Percentiles rank a stretch among this genome's conserved stretches.
Evolutionary conservation across 2,797 vertebrate genomes (phyloP).

Genomic region (Sciaenops ocellatus): DNA sequence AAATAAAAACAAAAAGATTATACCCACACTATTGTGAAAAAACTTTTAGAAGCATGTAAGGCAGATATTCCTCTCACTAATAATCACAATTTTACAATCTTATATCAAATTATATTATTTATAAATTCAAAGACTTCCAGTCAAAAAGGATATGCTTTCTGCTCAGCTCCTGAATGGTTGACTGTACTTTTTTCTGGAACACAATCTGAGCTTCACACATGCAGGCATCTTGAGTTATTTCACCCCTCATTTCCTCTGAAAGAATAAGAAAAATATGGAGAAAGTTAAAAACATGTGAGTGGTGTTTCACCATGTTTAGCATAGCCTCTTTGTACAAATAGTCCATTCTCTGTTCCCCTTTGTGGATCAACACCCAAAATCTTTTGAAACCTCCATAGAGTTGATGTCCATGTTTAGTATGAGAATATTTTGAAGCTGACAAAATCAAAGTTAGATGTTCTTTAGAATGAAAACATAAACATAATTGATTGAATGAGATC

Average conservation of each 20-base stretch:
- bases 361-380: not conserved
- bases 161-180: conserved; percentile 88
- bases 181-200: conserved; percentile 91
- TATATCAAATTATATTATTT: too few relatives aligned
- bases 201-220: conserved; percentile 92
- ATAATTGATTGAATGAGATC: conserved; percentile 17
- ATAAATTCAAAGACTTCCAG: not conserved
- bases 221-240: conserved; percentile 88
- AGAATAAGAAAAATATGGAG: conserved; percentile 25
- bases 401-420: not conserved
- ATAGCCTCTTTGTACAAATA: not conserved
- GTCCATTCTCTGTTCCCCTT: not conserved
- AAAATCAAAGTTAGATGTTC: conserved; percentile 9
- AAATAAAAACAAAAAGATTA: not conserved
- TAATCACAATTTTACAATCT: not conserved
- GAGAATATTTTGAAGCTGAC: conserved; percentile 1
- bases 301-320: not conserved
- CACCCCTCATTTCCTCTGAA: conserved; percentile 87
- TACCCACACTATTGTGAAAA: not conserved
- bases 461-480: not conserved
- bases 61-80: not conserved
- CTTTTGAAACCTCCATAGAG: not conserved
- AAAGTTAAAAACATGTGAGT: not conserved
- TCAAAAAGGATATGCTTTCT: conserved; percentile 94
- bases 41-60: not conserved